Base-by-base conservation (phyloP, 2,113 vertebrate genomes). In the Centropus unirufus region DNA sequence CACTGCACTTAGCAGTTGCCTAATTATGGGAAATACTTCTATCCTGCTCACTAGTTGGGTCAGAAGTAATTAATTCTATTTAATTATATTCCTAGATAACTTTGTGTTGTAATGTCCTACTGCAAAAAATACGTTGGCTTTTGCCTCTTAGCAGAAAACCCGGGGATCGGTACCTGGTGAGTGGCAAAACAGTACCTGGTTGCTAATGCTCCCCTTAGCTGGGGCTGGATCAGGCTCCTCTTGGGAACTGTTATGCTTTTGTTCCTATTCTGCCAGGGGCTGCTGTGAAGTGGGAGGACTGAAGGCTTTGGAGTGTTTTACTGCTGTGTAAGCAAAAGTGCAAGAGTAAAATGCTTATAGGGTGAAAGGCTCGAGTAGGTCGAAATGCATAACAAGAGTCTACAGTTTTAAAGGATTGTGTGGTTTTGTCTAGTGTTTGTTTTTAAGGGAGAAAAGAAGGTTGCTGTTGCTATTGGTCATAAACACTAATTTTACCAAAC, bases 401-500 rank as follows among this genome's bases (percentile, higher is more conserved):
- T 92, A 54, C 20, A 39, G 29, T 90, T 94, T 55, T 76, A 73
- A 92, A 80, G 59, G 24, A 8, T 16, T 78, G 3, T 80, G 75
- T 73, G 44, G 0, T 92, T 94, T 89, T 59, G 26, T 49, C 76
- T 54, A 26, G 3, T 20, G 82, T 75, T 76, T 87, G 44, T 49
- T 64, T 87, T 82, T 40, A 54, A 81, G 70, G 47, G 66, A 83
- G 23, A 40, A 88, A 81, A 34, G 15, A 84, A 82, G 24, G 47
- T 51, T 90, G 20, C 70, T 76, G 49, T 94, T 92, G 52, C 74
- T 91, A 61, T 14, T 87, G 61, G 62, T 76, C 58, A 91, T 90
- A 94, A 90, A 59, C 23, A 32, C 49, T 68, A 47, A 18, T 72
- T 90, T 88, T 86, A 66, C 59, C 12, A 46, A 80, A n/a, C 49